Evolutionary conservation across 2,113 vertebrate species (phyloP).

Genomic region (Tyrannus savana): DNA sequence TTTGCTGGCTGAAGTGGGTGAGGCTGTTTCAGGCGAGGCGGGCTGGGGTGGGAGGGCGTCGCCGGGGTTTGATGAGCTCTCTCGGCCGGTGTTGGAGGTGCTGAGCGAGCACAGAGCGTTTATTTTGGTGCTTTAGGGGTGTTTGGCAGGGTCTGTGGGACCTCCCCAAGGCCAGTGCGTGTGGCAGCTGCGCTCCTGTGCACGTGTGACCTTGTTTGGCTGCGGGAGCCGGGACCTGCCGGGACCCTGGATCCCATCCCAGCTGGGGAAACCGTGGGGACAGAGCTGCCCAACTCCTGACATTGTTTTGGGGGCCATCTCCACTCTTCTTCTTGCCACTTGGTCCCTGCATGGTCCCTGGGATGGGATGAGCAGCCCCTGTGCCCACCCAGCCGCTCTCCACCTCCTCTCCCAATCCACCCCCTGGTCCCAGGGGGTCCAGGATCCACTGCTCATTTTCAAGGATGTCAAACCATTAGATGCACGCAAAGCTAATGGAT

Average conservation of each 20-base stretch:
- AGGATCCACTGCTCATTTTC: rapidly evolving
- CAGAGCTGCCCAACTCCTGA: rapidly evolving
- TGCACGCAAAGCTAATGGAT: not conserved
- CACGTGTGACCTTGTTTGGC: rapidly evolving
- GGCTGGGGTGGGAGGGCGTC: not conserved
- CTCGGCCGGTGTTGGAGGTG: rapidly evolving
- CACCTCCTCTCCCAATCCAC: not conserved
- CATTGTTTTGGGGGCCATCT: rapidly evolving
- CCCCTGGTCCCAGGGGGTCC: not conserved
- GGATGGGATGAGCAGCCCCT: rapidly evolving
- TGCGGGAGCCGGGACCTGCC: rapidly evolving
- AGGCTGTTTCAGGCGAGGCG: not conserved
- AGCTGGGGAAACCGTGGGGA: rapidly evolving
- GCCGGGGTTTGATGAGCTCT: not conserved
- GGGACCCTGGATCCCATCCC: not conserved
- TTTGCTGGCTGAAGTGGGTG: not conserved
- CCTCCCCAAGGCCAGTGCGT: not conserved
- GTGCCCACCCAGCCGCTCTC: rapidly evolving
- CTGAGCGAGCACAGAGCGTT: not conserved
- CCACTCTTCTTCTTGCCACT: rapidly evolving
- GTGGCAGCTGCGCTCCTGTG: not conserved
- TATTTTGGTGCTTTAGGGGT: rapidly evolving
- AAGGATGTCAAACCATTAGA: not conserved
- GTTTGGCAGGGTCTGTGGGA: not conserved
- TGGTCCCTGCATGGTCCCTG: rapidly evolving